These are phyloP conservation scores for Narcine bancroftii DNA, from an alignment of 2,113 vertebrate species.

Conservation along the genomic window DNA sequence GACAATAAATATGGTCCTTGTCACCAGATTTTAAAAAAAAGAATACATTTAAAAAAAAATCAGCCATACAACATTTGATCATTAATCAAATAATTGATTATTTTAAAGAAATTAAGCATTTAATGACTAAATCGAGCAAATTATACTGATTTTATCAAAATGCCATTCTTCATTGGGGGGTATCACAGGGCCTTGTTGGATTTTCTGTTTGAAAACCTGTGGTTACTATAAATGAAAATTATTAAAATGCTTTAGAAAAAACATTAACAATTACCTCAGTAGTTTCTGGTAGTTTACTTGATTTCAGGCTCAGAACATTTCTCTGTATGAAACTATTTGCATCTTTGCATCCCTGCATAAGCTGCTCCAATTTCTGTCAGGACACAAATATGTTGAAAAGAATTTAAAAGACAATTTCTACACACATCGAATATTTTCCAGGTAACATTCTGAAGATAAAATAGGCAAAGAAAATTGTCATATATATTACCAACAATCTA, in stretches of 20 bases:
- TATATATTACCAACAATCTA: slow-evolving; percentile 1
- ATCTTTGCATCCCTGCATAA: slow-evolving; percentile 62
- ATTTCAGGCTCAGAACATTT: slow-evolving; percentile 61
- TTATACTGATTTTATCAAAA: neutral
- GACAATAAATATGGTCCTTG: no score
- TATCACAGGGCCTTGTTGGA: neutral
- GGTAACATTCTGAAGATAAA: neutral
- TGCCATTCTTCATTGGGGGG: neutral
- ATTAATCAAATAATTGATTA: neutral
- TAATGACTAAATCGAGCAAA: neutral
- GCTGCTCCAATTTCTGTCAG: slow-evolving; percentile 70
- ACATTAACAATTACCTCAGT: slow-evolving; percentile 55
- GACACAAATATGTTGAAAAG: neutral
- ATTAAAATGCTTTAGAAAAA: neutral
- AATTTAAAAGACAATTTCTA: neutral
- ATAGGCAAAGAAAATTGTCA: neutral
- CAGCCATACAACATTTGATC: neutral
- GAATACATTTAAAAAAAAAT: neutral
- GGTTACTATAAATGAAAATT: neutral
- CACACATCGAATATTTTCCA: neutral
- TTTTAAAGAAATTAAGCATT: neutral
- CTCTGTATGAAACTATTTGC: slow-evolving; percentile 66
- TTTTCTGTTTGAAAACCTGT: neutral
- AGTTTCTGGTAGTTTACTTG: slow-evolving; percentile 51
- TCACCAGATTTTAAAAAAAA: no score